These are phyloP conservation scores for Eupristina koningsbergeri DNA, from an alignment of 1,140 invertebrate species.

Conservation along the genomic window DNA sequence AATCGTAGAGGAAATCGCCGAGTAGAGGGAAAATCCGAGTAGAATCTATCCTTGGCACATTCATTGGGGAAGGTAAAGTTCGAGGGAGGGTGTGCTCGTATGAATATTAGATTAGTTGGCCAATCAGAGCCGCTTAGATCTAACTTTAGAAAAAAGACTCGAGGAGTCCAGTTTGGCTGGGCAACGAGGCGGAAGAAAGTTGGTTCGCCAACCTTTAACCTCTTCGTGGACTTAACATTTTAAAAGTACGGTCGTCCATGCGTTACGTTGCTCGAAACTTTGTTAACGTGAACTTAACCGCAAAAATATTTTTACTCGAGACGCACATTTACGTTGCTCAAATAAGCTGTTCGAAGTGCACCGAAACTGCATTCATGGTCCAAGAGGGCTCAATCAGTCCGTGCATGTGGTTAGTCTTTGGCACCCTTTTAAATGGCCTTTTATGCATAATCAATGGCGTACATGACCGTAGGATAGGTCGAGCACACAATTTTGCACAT, in stretches of 20 bases:
- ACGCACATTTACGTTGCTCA: too few relatives aligned
- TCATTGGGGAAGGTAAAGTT: too few relatives aligned
- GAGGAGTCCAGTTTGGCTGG: conserved; percentile 57
- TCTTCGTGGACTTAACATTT: conserved; percentile 43
- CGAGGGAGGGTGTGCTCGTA: too few relatives aligned
- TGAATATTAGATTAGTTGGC: too few relatives aligned
- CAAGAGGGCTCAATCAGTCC: conserved; percentile 60
- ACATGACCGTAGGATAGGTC: conserved; percentile 68
- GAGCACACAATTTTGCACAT: conserved; percentile 4
- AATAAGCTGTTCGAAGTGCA: background rate
- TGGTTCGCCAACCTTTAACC: conserved; percentile 53
- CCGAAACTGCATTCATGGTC: conserved; percentile 59
- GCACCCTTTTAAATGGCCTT: conserved; percentile 71
- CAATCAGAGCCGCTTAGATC: too few relatives aligned
- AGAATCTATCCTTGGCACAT: background rate
- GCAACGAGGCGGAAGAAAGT: conserved; percentile 64
- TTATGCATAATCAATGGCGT: conserved; percentile 73
- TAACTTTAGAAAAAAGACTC: too few relatives aligned
- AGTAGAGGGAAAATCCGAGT: too few relatives aligned
- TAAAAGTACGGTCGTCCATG: too few relatives aligned
- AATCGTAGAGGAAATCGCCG: too few relatives aligned
- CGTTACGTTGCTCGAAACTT: too few relatives aligned
- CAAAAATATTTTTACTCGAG: background rate
- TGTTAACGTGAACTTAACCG: too few relatives aligned
- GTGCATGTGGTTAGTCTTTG: conserved; percentile 59